Conservation (phyloP, 2,113 vertebrate genomes). For the Egretta garzetta region DNA sequence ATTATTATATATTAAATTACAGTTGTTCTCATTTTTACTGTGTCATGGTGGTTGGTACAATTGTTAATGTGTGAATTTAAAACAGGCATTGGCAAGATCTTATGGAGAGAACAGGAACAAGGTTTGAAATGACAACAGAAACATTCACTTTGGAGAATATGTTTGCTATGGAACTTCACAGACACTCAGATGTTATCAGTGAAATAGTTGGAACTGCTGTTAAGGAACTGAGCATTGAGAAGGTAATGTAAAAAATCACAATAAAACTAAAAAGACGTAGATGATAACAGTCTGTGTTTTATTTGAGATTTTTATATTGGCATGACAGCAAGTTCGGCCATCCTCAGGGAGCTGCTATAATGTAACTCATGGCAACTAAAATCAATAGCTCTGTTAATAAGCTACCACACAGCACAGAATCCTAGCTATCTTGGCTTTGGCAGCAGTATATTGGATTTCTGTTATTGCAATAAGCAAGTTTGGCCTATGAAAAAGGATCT, state of each 20-base stretch:
- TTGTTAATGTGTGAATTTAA: not conserved
- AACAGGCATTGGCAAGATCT: conserved; percentile 92
- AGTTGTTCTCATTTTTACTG: not conserved
- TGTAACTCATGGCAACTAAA: not conserved
- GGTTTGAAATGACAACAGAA: conserved; percentile 88
- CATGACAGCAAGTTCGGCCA: not conserved
- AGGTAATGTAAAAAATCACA: conserved; percentile 68
- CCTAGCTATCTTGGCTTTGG: not conserved
- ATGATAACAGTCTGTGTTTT: not conserved
- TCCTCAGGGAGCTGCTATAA: not conserved
- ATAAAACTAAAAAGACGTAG: not conserved
- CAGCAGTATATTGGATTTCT: not conserved
- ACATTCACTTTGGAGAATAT: conserved; percentile 95
- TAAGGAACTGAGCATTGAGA: conserved; percentile 94
- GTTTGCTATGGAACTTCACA: conserved; percentile 96
- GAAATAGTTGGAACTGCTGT: conserved; percentile 88
- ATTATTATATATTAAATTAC: not conserved
- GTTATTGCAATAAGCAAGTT: not conserved
- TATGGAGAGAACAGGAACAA: conserved; percentile 85
- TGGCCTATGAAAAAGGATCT: not conserved
- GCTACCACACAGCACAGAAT: not conserved
- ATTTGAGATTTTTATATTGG: not conserved
- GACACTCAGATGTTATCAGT: conserved; percentile 79
- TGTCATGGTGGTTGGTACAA: not conserved
- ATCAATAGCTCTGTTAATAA: not conserved